These are phyloP conservation scores for Otocyon megalotis DNA, from an alignment of 2,113 vertebrate species.

Conservation along the genomic window DNA sequence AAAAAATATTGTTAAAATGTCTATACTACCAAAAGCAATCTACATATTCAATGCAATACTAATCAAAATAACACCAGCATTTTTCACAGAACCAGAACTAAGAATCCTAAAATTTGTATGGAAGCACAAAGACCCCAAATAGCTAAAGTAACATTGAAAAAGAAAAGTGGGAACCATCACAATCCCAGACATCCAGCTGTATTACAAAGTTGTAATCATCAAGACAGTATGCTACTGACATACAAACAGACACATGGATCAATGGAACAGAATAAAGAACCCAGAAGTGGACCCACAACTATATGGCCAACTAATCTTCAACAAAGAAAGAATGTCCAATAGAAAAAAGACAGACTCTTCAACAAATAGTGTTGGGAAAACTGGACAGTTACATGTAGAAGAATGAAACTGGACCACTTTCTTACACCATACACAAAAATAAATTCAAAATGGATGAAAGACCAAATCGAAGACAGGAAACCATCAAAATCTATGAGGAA, in stretches of 20 bases:
- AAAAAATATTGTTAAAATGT: not conserved
- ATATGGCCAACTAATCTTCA: not conserved
- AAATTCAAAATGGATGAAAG: not conserved
- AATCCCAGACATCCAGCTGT: not conserved
- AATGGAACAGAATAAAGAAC: not conserved
- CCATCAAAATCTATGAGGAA: not conserved
- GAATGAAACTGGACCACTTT: not conserved
- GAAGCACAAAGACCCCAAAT: not conserved
- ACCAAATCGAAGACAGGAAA: not conserved
- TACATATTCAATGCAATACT: not conserved
- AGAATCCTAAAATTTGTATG: not conserved
- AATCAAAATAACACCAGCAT: not conserved
- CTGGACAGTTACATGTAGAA: not conserved
- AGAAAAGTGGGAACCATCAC: not conserved
- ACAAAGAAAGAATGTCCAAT: not conserved
- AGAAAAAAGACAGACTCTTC: not conserved
- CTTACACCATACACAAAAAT: not conserved
- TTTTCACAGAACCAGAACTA: not conserved
- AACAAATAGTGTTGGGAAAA: not conserved
- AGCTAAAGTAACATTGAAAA: not conserved
- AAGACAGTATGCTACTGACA: not conserved
- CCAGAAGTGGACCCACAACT: not conserved
- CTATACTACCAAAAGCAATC: not conserved
- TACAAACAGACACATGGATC: not conserved
- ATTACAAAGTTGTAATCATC: not conserved